phyloP scores from a whole-genome alignment of 2,113 vertebrate genomes.

The Nothoprocta pentlandii region DNA sequence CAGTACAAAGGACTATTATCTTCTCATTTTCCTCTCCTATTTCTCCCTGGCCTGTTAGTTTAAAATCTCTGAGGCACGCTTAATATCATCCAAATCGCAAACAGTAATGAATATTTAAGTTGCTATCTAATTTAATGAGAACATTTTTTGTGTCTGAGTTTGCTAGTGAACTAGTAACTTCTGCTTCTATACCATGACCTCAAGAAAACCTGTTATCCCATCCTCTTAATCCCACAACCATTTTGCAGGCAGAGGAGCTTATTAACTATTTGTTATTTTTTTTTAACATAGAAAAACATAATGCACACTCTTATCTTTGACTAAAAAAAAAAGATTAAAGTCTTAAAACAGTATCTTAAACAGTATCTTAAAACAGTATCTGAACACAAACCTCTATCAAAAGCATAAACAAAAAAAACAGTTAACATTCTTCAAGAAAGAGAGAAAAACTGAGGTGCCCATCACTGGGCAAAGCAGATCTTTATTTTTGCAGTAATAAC shows the following conservation, averaged over 20 bases:
- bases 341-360: neutral
- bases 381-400: neutral
- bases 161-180: neutral
- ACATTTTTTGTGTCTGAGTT: neutral
- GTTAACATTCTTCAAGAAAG: neutral
- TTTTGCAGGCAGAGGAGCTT: neutral
- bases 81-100: neutral
- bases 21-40: neutral
- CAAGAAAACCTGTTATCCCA: neutral
- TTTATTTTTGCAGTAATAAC: neutral
- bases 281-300: neutral
- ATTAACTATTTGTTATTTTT: neutral
- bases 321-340: neutral
- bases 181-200: neutral
- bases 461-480: neutral
- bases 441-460: neutral
- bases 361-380: neutral
- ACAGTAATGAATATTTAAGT: neutral
- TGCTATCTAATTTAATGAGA: conserved; percentile 25
- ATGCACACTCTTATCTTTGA: neutral
- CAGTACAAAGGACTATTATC: neutral
- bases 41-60: neutral
- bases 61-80: neutral
- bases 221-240: neutral
- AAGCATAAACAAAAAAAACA: neutral